Conservation (phyloP, 1,140 invertebrate species). For the Drosophila pruinosa region DNA sequence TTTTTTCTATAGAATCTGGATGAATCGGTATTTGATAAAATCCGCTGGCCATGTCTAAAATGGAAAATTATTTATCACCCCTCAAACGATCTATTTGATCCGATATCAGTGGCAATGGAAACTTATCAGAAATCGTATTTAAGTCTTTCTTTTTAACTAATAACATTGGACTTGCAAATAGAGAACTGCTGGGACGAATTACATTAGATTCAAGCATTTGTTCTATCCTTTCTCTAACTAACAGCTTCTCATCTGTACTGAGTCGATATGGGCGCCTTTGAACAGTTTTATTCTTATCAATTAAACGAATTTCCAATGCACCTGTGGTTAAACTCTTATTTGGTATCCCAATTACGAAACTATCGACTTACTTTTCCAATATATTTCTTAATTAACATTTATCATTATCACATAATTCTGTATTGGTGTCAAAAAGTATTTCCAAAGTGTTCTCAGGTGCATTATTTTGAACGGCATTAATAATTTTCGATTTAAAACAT, state of each 20-base stretch:
- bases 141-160: slow-evolving; percentile 4
- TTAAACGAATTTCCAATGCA: slow-evolving; percentile 23
- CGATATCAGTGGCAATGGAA: not conserved
- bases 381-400: too few species aligned
- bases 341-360: not conserved
- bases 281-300: slow-evolving; percentile 16
- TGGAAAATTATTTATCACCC: not conserved
- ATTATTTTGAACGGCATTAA: not conserved
- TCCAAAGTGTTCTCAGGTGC: not conserved
- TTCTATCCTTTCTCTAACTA: slow-evolving; percentile 15
- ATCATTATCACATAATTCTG: not conserved
- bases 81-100: not conserved
- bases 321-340: not conserved
- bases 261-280: slow-evolving; percentile 2
- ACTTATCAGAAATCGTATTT: not conserved
- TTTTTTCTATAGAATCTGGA: not conserved
- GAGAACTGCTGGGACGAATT: slow-evolving; percentile 12
- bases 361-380: too few species aligned
- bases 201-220: slow-evolving; percentile 12
- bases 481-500: slow-evolving; percentile 10
- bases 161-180: slow-evolving; percentile 16
- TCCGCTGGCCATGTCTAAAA: not conserved
- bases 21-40: not conserved
- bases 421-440: not conserved
- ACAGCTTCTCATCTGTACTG: slow-evolving; percentile 5